Percentiles rank a stretch among this genome's conserved stretches.
phyloP scores from a whole-genome alignment of 2,113 vertebrate species.

The Hippocampus comes region DNA sequence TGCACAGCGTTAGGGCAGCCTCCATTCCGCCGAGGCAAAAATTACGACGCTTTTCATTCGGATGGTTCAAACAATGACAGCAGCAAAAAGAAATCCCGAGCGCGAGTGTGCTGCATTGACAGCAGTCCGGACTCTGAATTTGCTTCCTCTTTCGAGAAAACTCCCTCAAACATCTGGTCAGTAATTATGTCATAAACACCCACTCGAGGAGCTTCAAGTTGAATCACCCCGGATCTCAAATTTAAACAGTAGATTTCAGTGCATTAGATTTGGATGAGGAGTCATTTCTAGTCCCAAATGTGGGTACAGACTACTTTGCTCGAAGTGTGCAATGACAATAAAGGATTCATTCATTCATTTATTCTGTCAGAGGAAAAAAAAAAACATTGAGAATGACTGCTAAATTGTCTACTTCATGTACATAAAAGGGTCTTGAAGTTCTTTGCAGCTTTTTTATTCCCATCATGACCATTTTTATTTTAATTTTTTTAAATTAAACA shows the following conservation, averaged over 20 bases:
- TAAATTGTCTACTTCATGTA: background rate
- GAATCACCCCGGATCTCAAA: background rate
- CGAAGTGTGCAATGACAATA: too few species aligned
- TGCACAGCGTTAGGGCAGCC: conserved; percentile 41
- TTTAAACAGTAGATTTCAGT: background rate
- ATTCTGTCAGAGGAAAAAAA: too few species aligned
- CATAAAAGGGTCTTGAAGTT: background rate
- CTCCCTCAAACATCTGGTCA: conserved; percentile 24
- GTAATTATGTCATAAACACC: conserved; percentile 33
- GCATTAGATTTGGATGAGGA: background rate
- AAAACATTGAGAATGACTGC: too few species aligned
- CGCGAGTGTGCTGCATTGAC: background rate
- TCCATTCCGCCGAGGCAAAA: conserved; percentile 41
- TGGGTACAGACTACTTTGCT: background rate
- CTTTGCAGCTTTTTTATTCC: background rate
- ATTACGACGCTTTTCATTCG: conserved; percentile 11
- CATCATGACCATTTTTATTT: background rate
- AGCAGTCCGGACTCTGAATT: conserved; percentile 4
- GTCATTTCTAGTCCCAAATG: background rate
- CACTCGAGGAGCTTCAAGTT: background rate
- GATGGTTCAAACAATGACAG: conserved; percentile 7
- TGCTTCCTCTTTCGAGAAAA: conserved; percentile 38
- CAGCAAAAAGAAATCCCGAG: background rate
- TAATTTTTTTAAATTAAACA: too few species aligned
- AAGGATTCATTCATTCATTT: too few species aligned